Evolutionary conservation across 2,797 vertebrate genomes (phyloP).

Genomic region (Podargus strigoides): DNA sequence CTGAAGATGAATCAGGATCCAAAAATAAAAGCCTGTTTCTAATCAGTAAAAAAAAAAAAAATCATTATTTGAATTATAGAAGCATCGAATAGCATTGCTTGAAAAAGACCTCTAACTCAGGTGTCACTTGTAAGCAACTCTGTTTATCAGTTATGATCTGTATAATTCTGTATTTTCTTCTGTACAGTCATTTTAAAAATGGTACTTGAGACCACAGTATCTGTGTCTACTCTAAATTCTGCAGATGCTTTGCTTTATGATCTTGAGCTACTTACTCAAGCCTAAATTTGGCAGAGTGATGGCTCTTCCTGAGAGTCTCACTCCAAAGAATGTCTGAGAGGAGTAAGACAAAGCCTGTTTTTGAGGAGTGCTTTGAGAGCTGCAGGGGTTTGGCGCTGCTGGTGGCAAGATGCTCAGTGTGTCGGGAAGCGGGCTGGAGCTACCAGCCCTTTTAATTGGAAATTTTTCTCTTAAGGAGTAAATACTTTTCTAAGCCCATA

Average conservation of each 20-base stretch:
- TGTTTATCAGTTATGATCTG: not conserved
- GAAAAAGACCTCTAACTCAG: no score
- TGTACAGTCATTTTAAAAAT: not conserved
- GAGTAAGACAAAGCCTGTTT: not conserved
- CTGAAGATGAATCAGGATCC: not conserved
- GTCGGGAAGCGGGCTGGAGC: not conserved
- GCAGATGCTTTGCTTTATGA: not conserved
- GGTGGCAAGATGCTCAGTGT: rapidly evolving
- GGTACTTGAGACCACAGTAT: not conserved
- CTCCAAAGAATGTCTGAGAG: not conserved
- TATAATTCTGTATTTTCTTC: not conserved
- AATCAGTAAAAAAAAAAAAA: not conserved
- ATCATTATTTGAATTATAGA: not conserved
- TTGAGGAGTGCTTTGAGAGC: not conserved
- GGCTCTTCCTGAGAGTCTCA: not conserved
- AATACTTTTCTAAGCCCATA: not conserved
- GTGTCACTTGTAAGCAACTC: not conserved
- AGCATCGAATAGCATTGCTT: no score
- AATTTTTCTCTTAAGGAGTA: not conserved
- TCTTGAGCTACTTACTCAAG: not conserved
- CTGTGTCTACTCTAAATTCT: not conserved
- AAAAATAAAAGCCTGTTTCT: not conserved
- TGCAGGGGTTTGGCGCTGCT: not conserved
- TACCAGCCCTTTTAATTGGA: not conserved
- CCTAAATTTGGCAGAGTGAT: not conserved